phyloP scores from a whole-genome alignment of 2,888 invertebrate species.

The Spilarctia lutea region DNA sequence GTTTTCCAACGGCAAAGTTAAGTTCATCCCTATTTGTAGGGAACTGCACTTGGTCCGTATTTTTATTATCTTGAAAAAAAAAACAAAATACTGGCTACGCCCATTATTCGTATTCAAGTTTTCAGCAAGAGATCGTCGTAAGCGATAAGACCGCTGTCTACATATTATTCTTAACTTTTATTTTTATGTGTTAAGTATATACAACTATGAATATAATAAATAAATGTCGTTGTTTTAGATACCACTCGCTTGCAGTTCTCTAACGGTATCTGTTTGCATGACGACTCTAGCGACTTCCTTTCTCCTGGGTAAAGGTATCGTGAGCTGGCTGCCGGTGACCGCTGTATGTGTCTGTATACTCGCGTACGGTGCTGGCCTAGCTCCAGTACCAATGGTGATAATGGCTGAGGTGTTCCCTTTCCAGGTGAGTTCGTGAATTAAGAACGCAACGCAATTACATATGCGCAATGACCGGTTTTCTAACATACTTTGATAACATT shows the following conservation, averaged over 20 bases:
- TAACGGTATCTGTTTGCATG: constrained; percentile 70
- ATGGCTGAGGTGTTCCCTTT: constrained; percentile 77
- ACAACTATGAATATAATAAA: too few species aligned
- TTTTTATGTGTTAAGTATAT: too few species aligned
- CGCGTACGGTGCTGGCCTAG: constrained; percentile 71
- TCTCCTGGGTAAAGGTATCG: constrained; percentile 52
- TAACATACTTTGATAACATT: background rate
- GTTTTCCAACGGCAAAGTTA: too few species aligned
- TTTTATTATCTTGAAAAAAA: too few species aligned
- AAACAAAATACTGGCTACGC: too few species aligned
- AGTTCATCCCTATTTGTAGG: too few species aligned
- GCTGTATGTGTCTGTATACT: constrained; percentile 70
- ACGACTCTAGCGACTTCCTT: constrained; percentile 68
- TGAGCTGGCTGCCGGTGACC: constrained; percentile 64
- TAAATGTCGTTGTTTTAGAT: constrained; percentile 53
- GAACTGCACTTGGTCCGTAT: too few species aligned
- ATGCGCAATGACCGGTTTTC: background rate
- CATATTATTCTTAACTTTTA: too few species aligned
- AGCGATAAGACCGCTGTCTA: too few species aligned
- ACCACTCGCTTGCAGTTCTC: constrained; percentile 68
- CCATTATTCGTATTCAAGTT: too few species aligned
- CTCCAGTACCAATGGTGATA: constrained; percentile 72
- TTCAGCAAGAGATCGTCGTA: too few species aligned
- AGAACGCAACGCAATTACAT: background rate
- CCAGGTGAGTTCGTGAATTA: constrained; percentile 55